phyloP scores from a whole-genome alignment of 1,140 invertebrate species.

The Arion vulgaris region DNA sequence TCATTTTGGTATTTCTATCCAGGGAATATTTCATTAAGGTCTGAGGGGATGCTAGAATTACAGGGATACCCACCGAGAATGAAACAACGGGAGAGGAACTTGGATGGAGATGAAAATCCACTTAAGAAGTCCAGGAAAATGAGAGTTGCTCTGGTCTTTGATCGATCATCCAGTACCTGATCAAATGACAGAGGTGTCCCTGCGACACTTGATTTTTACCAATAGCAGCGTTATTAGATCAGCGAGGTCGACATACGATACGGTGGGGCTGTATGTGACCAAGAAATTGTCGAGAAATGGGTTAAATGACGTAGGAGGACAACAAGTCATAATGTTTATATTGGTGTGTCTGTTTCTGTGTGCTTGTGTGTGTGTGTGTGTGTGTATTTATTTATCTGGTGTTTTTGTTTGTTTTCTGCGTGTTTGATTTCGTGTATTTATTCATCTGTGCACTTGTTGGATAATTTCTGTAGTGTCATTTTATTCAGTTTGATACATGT shows the following conservation, averaged over 20 bases:
- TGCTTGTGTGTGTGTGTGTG: too few species aligned
- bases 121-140: constrained; percentile 16
- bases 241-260: not conserved
- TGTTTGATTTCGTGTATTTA: too few species aligned
- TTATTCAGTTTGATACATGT: too few species aligned
- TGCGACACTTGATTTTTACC: constrained; percentile 7
- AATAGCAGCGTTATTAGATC: constrained; percentile 16
- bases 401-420: too few species aligned
- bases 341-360: too few species aligned
- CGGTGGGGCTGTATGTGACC: not conserved
- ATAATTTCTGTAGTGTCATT: too few species aligned
- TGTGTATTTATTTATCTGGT: too few species aligned
- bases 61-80: not conserved
- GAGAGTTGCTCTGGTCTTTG: constrained; percentile 7
- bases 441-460: too few species aligned
- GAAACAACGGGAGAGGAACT: not conserved
- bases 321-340: not conserved
- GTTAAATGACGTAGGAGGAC: not conserved
- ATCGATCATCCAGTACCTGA: constrained; percentile 23
- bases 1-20: not conserved
- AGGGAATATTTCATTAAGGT: not conserved
- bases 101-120: not conserved
- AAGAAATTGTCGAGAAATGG: not conserved
- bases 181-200: constrained; percentile 19
- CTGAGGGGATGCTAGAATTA: not conserved